Percentiles rank a stretch among this genome's conserved stretches.
Evolutionary conservation across 2,888 invertebrate species (phyloP).

Genomic region (Cerastis leucographa): DNA sequence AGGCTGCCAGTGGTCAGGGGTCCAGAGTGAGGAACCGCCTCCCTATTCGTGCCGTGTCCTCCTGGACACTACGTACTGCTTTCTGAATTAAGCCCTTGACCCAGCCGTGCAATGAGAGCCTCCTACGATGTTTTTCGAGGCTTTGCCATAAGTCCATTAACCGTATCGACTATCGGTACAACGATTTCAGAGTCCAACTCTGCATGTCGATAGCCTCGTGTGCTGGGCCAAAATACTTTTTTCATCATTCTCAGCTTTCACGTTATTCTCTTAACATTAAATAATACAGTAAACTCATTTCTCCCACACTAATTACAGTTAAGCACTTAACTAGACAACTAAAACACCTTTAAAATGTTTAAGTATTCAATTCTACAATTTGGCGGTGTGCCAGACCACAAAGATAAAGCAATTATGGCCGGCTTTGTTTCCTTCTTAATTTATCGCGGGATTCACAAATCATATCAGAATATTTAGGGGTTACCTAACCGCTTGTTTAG

Average conservation of each 20-base stretch:
- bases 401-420: slow-evolving; percentile 17
- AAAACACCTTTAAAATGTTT: slow-evolving; percentile 6
- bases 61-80: background rate
- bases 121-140: background rate
- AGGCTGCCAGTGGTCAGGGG: background rate
- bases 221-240: background rate
- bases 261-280: background rate
- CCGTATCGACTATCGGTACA: background rate
- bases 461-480: background rate
- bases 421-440: slow-evolving; percentile 4
- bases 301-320: background rate
- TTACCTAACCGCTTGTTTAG: too few species aligned
- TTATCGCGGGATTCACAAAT: slow-evolving; percentile 7
- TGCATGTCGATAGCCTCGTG: background rate
- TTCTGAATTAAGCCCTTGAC: background rate
- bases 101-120: background rate
- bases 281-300: background rate
- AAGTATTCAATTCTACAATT: background rate
- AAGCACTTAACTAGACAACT: background rate
- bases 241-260: background rate
- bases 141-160: background rate
- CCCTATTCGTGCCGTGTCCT: background rate
- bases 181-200: background rate
- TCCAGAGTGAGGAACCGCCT: background rate
- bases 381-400: slow-evolving; percentile 11